phyloP scores from a whole-genome alignment of 1,140 invertebrate genomes.

The Drosophila biarmipes region DNA sequence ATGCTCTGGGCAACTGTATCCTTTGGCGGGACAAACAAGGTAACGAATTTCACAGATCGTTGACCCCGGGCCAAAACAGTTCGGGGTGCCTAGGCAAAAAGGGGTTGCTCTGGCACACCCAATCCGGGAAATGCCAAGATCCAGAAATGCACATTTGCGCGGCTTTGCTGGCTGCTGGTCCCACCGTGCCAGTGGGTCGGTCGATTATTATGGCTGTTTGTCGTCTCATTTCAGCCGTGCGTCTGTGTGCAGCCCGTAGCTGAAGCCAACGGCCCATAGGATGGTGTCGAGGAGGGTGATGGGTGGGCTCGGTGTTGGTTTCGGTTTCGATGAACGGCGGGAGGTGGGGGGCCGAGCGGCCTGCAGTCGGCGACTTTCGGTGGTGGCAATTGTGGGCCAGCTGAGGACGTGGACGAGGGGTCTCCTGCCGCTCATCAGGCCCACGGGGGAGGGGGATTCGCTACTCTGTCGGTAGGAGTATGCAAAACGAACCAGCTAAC shows the following conservation, averaged over 20 bases:
- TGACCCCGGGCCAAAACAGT: slow-evolving; percentile 17
- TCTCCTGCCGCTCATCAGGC: slow-evolving; percentile 5
- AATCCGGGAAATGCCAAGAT: too few species aligned
- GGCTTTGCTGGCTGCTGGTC: slow-evolving; percentile 31
- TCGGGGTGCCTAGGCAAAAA: slow-evolving; percentile 12
- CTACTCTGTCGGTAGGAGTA: slow-evolving; percentile 19
- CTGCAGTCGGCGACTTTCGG: slow-evolving; percentile 38
- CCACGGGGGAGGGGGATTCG: slow-evolving; percentile 6
- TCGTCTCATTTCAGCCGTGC: slow-evolving; percentile 73
- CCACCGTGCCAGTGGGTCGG: slow-evolving; percentile 79
- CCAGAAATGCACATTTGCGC: slow-evolving; percentile 23
- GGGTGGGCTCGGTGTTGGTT: slow-evolving; percentile 10
- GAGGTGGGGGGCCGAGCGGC: slow-evolving; percentile 34
- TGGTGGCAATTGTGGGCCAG: slow-evolving; percentile 74
- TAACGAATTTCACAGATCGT: slow-evolving; percentile 33
- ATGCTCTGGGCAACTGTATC: slow-evolving; percentile 2
- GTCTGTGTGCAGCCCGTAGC: slow-evolving; percentile 54
- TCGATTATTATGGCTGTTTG: slow-evolving; percentile 78
- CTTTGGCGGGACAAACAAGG: slow-evolving; percentile 16
- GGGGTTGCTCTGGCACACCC: slow-evolving; percentile 11
- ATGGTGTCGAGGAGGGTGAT: slow-evolving; percentile 27
- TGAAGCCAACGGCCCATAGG: slow-evolving; percentile 19
- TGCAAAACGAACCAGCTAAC: slow-evolving; percentile 63
- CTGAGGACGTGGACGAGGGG: slow-evolving; percentile 33
- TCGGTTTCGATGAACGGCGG: background rate